These are phyloP conservation scores for Lithophane ornitopus DNA, from an alignment of 2,888 invertebrate species.

Conservation along the genomic window DNA sequence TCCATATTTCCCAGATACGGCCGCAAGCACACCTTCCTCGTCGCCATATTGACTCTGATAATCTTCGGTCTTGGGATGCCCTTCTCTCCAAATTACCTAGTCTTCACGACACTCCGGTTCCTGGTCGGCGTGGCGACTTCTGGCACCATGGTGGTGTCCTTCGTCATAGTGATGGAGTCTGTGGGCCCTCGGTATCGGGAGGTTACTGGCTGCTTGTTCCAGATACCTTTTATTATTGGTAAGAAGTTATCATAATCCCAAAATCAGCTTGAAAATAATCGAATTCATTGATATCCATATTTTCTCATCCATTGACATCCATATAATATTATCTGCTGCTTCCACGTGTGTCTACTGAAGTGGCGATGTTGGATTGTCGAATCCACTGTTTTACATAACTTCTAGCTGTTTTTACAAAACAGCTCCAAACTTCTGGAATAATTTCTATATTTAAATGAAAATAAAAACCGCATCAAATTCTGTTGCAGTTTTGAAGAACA, in stretches of 20 bases:
- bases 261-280: neutral
- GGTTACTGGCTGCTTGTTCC: constrained; percentile 91
- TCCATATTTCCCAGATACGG: constrained; percentile 91
- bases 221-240: constrained; percentile 92
- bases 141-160: constrained; percentile 95
- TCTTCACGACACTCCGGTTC: constrained; percentile 92
- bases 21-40: constrained; percentile 93
- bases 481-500: neutral
- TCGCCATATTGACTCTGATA: constrained; percentile 92
- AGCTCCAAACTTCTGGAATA: neutral
- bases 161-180: constrained; percentile 93
- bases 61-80: constrained; percentile 92
- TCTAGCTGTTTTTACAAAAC: no score
- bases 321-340: neutral
- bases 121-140: constrained; percentile 94
- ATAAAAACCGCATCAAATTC: neutral
- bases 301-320: neutral
- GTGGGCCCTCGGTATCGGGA: constrained; percentile 90
- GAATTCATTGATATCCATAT: neutral
- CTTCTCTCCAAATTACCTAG: constrained; percentile 91
- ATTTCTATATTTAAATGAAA: neutral
- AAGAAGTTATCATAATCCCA: constrained; percentile 20
- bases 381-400: no score
- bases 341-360: neutral
- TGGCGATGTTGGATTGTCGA: neutral